Conservation (phyloP, 2,797 vertebrate species). For the Liparis tanakae region DNA sequence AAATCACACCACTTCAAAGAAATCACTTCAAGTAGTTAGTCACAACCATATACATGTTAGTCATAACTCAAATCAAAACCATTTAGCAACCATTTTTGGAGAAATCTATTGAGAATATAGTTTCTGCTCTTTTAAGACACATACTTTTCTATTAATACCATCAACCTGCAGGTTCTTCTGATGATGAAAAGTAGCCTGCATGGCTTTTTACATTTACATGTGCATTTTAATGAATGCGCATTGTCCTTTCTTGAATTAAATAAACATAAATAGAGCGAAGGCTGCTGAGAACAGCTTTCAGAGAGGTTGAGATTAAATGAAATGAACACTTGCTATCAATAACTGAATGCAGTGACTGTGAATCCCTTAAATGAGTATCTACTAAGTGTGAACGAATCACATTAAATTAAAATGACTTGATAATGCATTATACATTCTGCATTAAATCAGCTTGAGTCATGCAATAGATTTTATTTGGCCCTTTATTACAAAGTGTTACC, state of each 20-base stretch:
- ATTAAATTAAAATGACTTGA: neutral
- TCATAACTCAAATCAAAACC: neutral
- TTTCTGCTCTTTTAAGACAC: slow-evolving; percentile 5
- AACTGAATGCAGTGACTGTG: neutral
- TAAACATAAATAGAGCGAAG: neutral
- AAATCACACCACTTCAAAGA: neutral
- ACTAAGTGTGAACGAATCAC: neutral
- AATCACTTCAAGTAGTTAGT: neutral
- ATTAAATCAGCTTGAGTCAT: slow-evolving; percentile 4
- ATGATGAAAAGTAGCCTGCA: neutral
- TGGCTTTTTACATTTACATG: neutral
- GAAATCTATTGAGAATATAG: neutral
- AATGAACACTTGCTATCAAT: neutral
- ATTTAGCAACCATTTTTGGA: neutral
- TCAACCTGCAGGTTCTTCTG: neutral
- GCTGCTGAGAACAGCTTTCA: neutral
- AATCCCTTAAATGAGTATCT: neutral
- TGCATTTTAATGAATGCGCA: neutral
- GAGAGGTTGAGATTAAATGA: neutral
- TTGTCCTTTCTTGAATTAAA: neutral
- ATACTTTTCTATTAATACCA: neutral
- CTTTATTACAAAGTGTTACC: neutral
- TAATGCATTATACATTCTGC: neutral
- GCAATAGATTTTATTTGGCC: neutral
- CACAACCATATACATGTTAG: neutral